These are phyloP conservation scores for Tokudaia tokunoshimensis DNA, from an alignment of 2,797 vertebrate genomes.

Conservation along the genomic window DNA sequence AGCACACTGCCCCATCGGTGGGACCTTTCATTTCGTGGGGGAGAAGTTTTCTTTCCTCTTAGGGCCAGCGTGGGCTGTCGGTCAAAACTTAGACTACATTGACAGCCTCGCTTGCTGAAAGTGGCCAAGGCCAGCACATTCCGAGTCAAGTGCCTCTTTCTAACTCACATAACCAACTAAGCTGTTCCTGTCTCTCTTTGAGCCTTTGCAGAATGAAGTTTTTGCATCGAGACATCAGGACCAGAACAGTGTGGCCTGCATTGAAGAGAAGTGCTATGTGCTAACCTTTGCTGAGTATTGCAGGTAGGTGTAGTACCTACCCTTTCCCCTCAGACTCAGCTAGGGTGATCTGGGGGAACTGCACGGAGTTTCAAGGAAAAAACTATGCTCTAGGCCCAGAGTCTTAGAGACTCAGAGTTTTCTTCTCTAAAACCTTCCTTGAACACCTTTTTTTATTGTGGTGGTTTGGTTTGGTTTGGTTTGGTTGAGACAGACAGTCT, in stretches of 20 bases:
- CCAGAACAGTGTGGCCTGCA: conserved; percentile 99
- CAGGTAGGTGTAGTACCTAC: conserved; percentile 93
- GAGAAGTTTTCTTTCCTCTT: background rate
- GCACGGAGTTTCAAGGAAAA: background rate
- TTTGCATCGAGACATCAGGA: conserved; percentile 99
- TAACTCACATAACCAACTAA: conserved; percentile 3
- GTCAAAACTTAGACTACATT: background rate
- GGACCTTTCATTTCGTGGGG: background rate
- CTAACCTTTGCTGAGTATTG: conserved; percentile 99
- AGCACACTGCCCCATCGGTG: background rate
- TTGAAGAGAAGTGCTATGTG: conserved; percentile 99
- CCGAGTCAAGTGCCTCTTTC: background rate
- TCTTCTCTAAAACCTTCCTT: background rate
- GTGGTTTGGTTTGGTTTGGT: background rate
- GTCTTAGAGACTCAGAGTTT: background rate
- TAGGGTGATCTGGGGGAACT: background rate
- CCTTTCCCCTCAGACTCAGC: background rate
- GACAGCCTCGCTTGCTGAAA: background rate
- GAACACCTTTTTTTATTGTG: background rate
- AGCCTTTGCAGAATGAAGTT: conserved; percentile 95
- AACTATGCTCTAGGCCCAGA: background rate
- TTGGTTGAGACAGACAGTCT: background rate
- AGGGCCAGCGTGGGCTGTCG: background rate
- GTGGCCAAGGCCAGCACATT: background rate
- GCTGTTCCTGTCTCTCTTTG: conserved; percentile 33